Evolutionary conservation across 2,113 vertebrate genomes (phyloP).

Genomic region (Urocynchramus pylzowi): DNA sequence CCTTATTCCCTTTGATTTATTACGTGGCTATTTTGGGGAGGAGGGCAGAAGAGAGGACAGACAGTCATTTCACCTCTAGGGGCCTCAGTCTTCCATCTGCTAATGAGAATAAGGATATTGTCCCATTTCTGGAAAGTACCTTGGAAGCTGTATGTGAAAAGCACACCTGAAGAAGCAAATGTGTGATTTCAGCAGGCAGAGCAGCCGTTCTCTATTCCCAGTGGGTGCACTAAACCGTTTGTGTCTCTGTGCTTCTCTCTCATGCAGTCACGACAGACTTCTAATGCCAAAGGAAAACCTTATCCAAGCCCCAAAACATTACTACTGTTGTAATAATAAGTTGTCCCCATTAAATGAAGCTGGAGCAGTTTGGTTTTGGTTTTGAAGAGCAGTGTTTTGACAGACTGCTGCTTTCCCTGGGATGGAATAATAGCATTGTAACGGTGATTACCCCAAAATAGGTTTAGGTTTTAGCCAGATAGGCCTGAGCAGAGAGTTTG

Average conservation of each 20-base stretch:
- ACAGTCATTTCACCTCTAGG: conserved; percentile 48
- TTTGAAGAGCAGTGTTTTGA: not conserved
- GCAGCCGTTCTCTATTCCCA: conserved; percentile 8
- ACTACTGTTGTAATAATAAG: not conserved
- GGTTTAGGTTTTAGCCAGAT: not conserved
- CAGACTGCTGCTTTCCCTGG: not conserved
- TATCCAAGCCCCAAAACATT: not conserved
- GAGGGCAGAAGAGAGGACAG: conserved; percentile 35
- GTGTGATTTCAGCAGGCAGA: conserved; percentile 27
- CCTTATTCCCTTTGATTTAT: not conserved
- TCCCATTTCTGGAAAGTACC: conserved; percentile 24
- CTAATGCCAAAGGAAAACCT: not conserved
- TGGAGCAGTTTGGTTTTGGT: not conserved
- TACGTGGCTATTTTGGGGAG: conserved; percentile 8
- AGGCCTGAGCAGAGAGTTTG: not conserved
- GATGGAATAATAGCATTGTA: not conserved
- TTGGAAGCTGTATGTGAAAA: not conserved
- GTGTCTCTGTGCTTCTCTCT: not conserved
- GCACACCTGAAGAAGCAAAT: conserved; percentile 30
- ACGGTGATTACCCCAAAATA: not conserved
- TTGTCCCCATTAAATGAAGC: not conserved
- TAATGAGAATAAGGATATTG: conserved; percentile 45
- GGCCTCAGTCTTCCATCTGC: conserved; percentile 57
- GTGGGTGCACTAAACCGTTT: not conserved
- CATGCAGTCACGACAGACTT: not conserved